phyloP scores from a whole-genome alignment of 2,113 vertebrate genomes.

The Gymnogyps californianus region DNA sequence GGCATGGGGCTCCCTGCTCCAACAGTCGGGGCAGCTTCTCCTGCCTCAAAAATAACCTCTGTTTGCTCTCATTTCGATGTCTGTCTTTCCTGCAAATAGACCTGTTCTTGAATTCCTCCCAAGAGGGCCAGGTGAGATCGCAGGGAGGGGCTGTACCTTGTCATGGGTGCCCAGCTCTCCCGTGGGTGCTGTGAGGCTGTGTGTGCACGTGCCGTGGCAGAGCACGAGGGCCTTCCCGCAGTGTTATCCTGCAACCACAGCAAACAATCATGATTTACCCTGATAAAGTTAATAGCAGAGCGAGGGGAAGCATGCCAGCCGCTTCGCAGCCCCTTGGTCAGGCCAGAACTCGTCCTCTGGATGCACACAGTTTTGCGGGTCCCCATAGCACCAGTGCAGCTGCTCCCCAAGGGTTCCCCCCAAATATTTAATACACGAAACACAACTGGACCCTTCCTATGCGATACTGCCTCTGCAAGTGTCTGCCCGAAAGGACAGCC shows the following conservation, averaged over 20 bases:
- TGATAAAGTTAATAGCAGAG: not conserved
- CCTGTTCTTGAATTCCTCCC: not conserved
- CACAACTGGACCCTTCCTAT: not conserved
- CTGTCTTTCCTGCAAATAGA: not conserved
- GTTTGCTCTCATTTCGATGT: not conserved
- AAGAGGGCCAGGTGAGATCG: not conserved
- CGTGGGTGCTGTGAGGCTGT: not conserved
- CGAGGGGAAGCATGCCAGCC: not conserved
- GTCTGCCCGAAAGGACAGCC: accelerated
- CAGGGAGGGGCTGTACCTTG: accelerated
- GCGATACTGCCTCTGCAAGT: not conserved
- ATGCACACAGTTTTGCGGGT: not conserved
- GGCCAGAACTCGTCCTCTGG: not conserved
- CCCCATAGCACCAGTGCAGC: not conserved
- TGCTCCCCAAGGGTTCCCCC: not conserved
- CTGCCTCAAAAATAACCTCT: not conserved
- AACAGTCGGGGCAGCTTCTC: not conserved
- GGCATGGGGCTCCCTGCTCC: not conserved
- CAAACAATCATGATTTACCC: not conserved
- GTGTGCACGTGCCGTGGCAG: not conserved
- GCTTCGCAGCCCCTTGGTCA: not conserved
- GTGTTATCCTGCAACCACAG: not conserved
- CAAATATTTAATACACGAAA: not conserved
- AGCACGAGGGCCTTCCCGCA: accelerated
- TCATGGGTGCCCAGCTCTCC: not conserved